These are phyloP conservation scores for Endotricha flammealis DNA, from an alignment of 2,888 invertebrate species.

Conservation along the genomic window DNA sequence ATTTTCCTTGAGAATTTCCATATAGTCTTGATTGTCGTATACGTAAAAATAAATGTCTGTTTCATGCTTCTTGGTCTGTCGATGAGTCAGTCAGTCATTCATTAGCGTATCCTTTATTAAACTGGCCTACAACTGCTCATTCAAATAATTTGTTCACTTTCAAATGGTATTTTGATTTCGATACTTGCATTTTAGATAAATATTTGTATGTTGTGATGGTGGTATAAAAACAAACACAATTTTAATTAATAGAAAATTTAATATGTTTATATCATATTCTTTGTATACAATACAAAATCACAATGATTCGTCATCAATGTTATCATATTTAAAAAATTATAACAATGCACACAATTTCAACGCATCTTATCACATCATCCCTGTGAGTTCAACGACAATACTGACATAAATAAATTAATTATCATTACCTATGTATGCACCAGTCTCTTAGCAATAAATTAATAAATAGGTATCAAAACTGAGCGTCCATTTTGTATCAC, in stretches of 20 bases:
- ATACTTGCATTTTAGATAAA: too few species aligned
- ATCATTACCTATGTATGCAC: constrained; percentile 65
- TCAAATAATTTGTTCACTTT: too few species aligned
- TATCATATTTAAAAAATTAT: constrained; percentile 48
- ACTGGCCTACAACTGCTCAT: too few species aligned
- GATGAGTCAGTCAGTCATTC: too few species aligned
- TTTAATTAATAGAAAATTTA: constrained; percentile 27
- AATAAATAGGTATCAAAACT: constrained; percentile 66
- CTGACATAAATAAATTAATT: constrained; percentile 76
- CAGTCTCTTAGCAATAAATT: constrained; percentile 69
- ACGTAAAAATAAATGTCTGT: too few species aligned
- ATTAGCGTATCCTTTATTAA: too few species aligned
- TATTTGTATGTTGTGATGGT: too few species aligned
- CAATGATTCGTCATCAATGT: constrained; percentile 47
- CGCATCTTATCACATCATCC: constrained; percentile 58
- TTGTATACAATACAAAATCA: constrained; percentile 64
- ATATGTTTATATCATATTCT: constrained; percentile 49
- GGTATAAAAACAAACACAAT: not conserved
- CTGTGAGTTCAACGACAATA: constrained; percentile 61
- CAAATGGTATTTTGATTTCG: too few species aligned
- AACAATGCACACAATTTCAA: constrained; percentile 44
- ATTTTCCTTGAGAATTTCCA: too few species aligned
- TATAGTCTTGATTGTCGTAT: too few species aligned
- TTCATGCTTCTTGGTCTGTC: too few species aligned
- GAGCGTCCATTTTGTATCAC: constrained; percentile 52